These are phyloP conservation scores for Lacerta viridis DNA, from an alignment of 2,797 vertebrate species.

Conservation along the genomic window DNA sequence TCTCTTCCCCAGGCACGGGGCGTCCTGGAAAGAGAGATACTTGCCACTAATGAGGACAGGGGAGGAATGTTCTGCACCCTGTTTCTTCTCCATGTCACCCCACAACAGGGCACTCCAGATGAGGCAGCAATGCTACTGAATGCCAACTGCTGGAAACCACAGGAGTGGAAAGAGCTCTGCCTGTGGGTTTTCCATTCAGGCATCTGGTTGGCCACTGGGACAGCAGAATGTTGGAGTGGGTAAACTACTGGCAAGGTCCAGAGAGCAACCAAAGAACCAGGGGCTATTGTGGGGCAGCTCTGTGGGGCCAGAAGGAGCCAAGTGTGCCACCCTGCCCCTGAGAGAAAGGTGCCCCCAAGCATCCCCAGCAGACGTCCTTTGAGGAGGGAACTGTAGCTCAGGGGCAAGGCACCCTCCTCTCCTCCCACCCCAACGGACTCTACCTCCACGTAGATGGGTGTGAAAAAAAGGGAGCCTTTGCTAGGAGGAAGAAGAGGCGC, in stretches of 20 bases:
- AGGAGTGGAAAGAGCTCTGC: too few species aligned
- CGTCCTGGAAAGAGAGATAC: not conserved
- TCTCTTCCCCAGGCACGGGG: not conserved
- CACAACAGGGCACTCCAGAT: not conserved
- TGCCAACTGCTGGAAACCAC: too few species aligned
- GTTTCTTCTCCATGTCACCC: not conserved
- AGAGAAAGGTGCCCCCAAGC: not conserved
- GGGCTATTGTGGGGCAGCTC: not conserved
- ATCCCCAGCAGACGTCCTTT: not conserved
- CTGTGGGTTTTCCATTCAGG: too few species aligned
- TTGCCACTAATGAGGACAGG: too few species aligned
- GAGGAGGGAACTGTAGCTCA: not conserved
- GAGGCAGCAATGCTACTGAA: too few species aligned
- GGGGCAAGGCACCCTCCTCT: not conserved
- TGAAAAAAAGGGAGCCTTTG: slow-evolving; percentile 66
- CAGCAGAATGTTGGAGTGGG: too few species aligned
- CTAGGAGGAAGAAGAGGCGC: slow-evolving; percentile 65
- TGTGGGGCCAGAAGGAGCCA: not conserved
- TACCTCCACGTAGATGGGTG: not conserved
- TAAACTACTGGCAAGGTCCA: too few species aligned
- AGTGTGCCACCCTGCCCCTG: too few species aligned
- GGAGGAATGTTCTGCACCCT: not conserved
- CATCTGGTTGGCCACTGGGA: too few species aligned
- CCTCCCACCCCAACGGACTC: not conserved
- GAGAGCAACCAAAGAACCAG: not conserved